These are phyloP conservation scores for Lumbricus terrestris DNA, from an alignment of 2,888 invertebrate genomes.

Conservation along the genomic window DNA sequence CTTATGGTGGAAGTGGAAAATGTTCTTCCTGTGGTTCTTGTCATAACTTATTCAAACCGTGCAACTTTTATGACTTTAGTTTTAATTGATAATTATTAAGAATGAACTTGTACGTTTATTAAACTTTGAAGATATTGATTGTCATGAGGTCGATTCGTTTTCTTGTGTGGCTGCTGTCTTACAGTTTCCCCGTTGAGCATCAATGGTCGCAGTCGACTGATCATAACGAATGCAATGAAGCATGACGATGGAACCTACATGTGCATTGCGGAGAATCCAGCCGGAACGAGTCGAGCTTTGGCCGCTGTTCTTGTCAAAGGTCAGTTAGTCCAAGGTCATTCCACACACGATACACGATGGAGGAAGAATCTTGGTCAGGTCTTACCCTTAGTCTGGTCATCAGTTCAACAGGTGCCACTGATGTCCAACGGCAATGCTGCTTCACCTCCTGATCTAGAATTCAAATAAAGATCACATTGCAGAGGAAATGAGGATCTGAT, in stretches of 20 bases:
- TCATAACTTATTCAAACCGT: too few species aligned
- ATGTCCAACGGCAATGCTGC: too few species aligned
- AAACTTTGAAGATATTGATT: too few species aligned
- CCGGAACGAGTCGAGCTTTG: conserved; percentile 48
- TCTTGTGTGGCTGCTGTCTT: neutral
- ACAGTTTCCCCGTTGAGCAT: neutral
- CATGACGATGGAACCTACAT: conserved; percentile 58
- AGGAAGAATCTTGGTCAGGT: too few species aligned
- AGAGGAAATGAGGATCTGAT: neutral
- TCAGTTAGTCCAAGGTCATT: conserved; percentile 32
- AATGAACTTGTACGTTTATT: too few species aligned
- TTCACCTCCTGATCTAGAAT: neutral
- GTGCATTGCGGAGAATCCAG: conserved; percentile 56
- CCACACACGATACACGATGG: too few species aligned
- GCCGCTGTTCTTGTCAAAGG: conserved; percentile 54
- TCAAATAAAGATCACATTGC: neutral
- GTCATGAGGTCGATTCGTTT: too few species aligned
- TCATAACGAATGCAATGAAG: conserved; percentile 48
- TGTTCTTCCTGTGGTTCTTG: too few species aligned
- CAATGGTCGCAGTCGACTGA: conserved; percentile 47
- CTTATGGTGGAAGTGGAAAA: too few species aligned
- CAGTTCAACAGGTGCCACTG: neutral
- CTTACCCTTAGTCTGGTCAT: too few species aligned
- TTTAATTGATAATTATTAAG: too few species aligned
- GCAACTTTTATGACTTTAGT: too few species aligned